phyloP scores from a whole-genome alignment of 1,140 invertebrate genomes.

The Saccostrea glomerata region DNA sequence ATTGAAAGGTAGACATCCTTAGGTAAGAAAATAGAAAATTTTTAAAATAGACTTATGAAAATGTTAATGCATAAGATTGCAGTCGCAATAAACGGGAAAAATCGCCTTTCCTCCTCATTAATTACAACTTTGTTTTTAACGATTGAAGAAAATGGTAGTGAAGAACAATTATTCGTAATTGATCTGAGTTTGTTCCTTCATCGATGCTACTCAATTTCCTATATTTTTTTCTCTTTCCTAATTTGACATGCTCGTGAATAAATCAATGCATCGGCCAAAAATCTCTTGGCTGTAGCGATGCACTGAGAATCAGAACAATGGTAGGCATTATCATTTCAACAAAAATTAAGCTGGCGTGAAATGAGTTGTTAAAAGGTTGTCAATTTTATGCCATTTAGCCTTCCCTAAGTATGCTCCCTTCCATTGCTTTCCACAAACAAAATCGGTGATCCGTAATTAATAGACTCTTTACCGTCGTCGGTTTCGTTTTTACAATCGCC shows the following conservation, averaged over 20 bases:
- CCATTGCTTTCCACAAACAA: neutral
- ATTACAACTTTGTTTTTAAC: conserved; percentile 7
- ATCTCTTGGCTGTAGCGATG: neutral
- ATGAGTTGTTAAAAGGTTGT: conserved; percentile 41
- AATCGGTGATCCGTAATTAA: conserved; percentile 32
- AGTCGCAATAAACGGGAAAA: too few species aligned
- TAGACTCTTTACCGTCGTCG: neutral
- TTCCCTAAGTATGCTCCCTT: neutral
- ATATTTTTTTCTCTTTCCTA: neutral
- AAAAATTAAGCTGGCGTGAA: conserved; percentile 36
- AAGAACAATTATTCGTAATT: neutral
- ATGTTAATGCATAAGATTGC: too few species aligned
- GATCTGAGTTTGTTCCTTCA: neutral
- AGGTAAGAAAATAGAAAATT: too few species aligned
- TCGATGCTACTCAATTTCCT: neutral
- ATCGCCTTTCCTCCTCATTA: neutral
- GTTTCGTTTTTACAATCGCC: conserved; percentile 8
- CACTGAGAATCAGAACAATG: neutral
- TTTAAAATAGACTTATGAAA: too few species aligned
- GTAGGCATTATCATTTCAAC: conserved; percentile 16
- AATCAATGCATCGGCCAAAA: neutral
- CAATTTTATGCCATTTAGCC: conserved; percentile 34
- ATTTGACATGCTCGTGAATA: conserved; percentile 30
- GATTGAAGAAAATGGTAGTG: neutral
- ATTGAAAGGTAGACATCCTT: too few species aligned